Percentiles rank a stretch among this genome's conserved stretches.
phyloP scores from a whole-genome alignment of 2,888 invertebrate genomes.

The Cacoxenus indagator region DNA sequence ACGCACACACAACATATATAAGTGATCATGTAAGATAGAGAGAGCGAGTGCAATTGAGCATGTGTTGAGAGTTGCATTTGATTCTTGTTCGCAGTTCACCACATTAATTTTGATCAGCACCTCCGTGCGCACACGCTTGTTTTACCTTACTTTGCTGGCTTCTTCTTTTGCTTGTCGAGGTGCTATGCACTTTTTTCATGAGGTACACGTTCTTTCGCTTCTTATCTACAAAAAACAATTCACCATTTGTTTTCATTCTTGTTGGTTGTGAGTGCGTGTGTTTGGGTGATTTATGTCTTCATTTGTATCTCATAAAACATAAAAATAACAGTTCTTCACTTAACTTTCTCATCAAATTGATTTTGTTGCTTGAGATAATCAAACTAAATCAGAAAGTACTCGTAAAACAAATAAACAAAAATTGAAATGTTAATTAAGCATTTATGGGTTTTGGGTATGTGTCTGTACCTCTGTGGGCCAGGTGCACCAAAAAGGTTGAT shows the following conservation, averaged over 20 bases:
- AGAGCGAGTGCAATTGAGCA: neutral
- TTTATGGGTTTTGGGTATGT: too few species aligned
- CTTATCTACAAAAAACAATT: too few species aligned
- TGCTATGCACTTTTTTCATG: slow-evolving; percentile 21
- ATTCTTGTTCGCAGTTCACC: neutral
- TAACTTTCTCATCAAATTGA: too few species aligned
- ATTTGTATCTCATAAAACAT: slow-evolving; percentile 39
- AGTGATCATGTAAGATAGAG: neutral
- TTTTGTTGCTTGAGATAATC: neutral
- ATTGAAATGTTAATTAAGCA: too few species aligned
- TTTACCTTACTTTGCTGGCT: slow-evolving; percentile 24
- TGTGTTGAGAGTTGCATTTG: neutral
- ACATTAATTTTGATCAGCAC: too few species aligned
- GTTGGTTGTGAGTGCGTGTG: slow-evolving; percentile 23
- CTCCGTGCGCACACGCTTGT: too few species aligned
- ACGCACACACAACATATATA: neutral
- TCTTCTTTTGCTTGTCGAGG: slow-evolving; percentile 24
- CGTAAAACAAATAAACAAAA: neutral
- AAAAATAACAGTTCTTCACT: neutral
- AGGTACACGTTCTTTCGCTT: too few species aligned
- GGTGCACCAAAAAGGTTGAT: too few species aligned
- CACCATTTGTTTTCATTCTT: too few species aligned
- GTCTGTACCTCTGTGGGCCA: too few species aligned
- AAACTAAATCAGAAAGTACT: neutral
- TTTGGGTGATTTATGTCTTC: slow-evolving; percentile 46